These are phyloP conservation scores for Crypturellus undulatus DNA, from an alignment of 2,113 vertebrate genomes.

Conservation along the genomic window DNA sequence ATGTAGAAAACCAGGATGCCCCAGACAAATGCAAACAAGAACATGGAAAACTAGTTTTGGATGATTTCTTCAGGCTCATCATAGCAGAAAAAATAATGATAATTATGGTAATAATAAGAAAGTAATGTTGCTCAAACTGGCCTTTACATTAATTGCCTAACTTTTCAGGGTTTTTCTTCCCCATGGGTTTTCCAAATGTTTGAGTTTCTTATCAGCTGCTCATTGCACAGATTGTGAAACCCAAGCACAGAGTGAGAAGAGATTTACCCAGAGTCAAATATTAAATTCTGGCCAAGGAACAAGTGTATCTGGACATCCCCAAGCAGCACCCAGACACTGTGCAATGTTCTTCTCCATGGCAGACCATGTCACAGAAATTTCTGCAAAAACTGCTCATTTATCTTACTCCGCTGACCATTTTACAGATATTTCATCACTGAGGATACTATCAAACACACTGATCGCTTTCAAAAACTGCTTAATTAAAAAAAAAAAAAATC, in stretches of 20 bases:
- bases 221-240: not conserved
- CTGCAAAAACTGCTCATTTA: not conserved
- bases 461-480: not conserved
- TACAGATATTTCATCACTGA: conserved; percentile 38
- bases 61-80: not conserved
- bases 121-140: not conserved
- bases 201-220: not conserved
- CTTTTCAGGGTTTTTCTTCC: not conserved
- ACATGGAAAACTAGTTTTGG: not conserved
- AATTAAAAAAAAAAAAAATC: conserved; percentile 42
- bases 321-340: not conserved
- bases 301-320: not conserved
- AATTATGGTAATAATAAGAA: conserved; percentile 9
- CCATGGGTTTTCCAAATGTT: not conserved
- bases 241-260: not conserved
- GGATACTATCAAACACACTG: conserved; percentile 38
- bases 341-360: not conserved
- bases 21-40: not conserved
- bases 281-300: not conserved
- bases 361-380: not conserved
- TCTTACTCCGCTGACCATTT: not conserved
- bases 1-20: conserved; percentile 8
- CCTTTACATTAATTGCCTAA: fast-evolving
- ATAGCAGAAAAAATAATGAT: not conserved
- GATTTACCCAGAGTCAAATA: not conserved